Percentiles rank a stretch among this genome's conserved stretches.
Evolutionary conservation across 2,797 vertebrate genomes (phyloP).

Genomic region (Pantherophis alleghaniensis): DNA sequence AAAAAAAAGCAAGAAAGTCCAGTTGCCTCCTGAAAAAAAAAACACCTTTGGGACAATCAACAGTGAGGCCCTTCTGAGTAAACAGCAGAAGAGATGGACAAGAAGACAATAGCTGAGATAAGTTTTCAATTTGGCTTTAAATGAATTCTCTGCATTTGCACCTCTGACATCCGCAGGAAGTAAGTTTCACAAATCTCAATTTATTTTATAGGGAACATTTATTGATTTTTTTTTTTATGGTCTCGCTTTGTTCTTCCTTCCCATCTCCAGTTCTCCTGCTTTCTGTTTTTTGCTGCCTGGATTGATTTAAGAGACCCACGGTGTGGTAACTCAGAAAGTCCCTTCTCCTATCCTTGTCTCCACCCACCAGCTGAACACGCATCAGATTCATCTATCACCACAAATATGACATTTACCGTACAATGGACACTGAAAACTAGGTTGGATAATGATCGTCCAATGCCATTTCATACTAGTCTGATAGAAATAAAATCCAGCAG

Average conservation of each 20-base stretch:
- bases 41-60: neutral
- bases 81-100: neutral
- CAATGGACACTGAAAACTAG: neutral
- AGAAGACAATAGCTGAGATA: slow-evolving; percentile 19
- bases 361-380: neutral
- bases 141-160: slow-evolving; percentile 64
- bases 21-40: too few relatives aligned
- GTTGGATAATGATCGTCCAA: slow-evolving; percentile 9
- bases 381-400: slow-evolving; percentile 37
- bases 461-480: slow-evolving; percentile 1
- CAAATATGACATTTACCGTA: neutral
- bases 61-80: neutral
- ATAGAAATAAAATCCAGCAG: slow-evolving; percentile 38
- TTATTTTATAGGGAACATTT: slow-evolving; percentile 75
- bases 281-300: slow-evolving; percentile 60
- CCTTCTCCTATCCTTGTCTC: slow-evolving; percentile 24
- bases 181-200: slow-evolving; percentile 72
- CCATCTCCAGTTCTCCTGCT: slow-evolving; percentile 40
- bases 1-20: too few relatives aligned
- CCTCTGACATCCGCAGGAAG: slow-evolving; percentile 67
- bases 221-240: slow-evolving; percentile 77
- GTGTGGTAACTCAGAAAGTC: slow-evolving; percentile 57
- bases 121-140: slow-evolving; percentile 67
- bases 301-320: slow-evolving; percentile 76
- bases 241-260: slow-evolving; percentile 56